Evolutionary conservation across 2,797 vertebrate species (phyloP).

Genomic region (Balearica regulorum): DNA sequence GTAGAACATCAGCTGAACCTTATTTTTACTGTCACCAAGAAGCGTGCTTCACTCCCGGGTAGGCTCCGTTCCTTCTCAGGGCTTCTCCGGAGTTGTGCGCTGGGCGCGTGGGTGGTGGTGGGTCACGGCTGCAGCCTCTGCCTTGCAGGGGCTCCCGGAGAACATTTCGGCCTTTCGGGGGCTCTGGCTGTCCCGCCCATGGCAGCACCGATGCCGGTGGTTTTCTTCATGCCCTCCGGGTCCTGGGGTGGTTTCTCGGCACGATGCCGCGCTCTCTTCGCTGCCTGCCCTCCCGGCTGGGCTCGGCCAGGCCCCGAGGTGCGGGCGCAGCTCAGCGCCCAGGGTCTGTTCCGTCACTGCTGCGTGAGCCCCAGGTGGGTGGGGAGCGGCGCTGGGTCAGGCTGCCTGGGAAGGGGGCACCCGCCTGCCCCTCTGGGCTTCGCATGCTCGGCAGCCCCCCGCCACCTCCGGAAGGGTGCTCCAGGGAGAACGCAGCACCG

Average conservation of each 20-base stretch:
- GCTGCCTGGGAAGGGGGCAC: background rate
- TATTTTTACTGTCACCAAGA: too few species aligned
- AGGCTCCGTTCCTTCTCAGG: background rate
- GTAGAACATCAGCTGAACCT: background rate
- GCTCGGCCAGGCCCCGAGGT: background rate
- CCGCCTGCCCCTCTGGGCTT: background rate
- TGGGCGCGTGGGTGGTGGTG: rapidly evolving
- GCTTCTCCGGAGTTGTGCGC: background rate
- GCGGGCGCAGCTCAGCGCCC: background rate
- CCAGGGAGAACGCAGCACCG: rapidly evolving
- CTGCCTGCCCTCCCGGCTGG: background rate
- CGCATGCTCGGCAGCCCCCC: background rate
- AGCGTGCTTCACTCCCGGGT: rapidly evolving
- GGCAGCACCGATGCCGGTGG: background rate
- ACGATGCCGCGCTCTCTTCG: rapidly evolving
- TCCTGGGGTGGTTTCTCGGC: rapidly evolving
- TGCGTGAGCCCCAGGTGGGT: background rate
- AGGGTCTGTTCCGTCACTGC: background rate
- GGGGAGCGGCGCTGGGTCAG: background rate
- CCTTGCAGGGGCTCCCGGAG: rapidly evolving
- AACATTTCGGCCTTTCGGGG: rapidly evolving
- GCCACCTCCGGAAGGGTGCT: rapidly evolving
- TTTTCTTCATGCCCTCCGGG: rapidly evolving
- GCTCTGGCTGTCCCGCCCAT: rapidly evolving
- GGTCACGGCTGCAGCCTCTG: background rate